A percentile compares a stretch with the other conserved stretches of the same genome.
Conservation (phyloP, 2,888 invertebrate species). For the Noctua pronuba region DNA sequence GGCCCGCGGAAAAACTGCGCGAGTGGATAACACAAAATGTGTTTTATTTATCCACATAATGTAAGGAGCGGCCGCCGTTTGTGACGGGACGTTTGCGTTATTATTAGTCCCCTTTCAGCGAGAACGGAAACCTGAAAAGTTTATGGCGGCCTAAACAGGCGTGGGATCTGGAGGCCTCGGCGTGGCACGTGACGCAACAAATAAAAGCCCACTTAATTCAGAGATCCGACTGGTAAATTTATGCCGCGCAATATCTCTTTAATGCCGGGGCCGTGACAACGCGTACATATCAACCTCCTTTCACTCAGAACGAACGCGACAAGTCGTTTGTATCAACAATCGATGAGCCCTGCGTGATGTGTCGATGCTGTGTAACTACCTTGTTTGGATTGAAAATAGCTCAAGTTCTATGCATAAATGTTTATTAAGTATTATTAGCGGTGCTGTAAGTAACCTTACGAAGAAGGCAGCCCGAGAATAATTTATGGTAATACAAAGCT, state of each 20-base stretch:
- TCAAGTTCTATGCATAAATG: slow-evolving; percentile 60
- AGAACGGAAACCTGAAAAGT: slow-evolving; percentile 73
- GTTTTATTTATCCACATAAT: slow-evolving; percentile 66
- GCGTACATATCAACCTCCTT: slow-evolving; percentile 86
- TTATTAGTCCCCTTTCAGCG: slow-evolving; percentile 64
- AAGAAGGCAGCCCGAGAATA: slow-evolving; percentile 26
- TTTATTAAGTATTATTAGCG: slow-evolving; percentile 60
- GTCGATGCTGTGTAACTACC: slow-evolving; percentile 67
- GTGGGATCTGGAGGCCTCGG: slow-evolving; percentile 76
- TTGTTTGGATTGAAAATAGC: slow-evolving; percentile 68
- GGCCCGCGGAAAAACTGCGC: slow-evolving; percentile 66
- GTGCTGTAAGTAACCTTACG: slow-evolving; percentile 46
- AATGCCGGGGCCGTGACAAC: slow-evolving; percentile 87
- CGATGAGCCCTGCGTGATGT: slow-evolving; percentile 72
- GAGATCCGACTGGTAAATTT: slow-evolving; percentile 86
- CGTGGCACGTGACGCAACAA: slow-evolving; percentile 86
- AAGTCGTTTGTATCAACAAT: slow-evolving; percentile 82
- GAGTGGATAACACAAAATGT: slow-evolving; percentile 60
- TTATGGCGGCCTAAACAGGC: slow-evolving; percentile 77
- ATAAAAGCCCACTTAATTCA: slow-evolving; percentile 89
- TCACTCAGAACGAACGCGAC: slow-evolving; percentile 76
- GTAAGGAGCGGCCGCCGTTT: slow-evolving; percentile 33
- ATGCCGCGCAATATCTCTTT: slow-evolving; percentile 87
- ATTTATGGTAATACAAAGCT: slow-evolving; percentile 33
- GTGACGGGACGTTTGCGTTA: slow-evolving; percentile 47